These are phyloP conservation scores for Lagopus leucura DNA, from an alignment of 2,113 vertebrate species.

Conservation along the genomic window DNA sequence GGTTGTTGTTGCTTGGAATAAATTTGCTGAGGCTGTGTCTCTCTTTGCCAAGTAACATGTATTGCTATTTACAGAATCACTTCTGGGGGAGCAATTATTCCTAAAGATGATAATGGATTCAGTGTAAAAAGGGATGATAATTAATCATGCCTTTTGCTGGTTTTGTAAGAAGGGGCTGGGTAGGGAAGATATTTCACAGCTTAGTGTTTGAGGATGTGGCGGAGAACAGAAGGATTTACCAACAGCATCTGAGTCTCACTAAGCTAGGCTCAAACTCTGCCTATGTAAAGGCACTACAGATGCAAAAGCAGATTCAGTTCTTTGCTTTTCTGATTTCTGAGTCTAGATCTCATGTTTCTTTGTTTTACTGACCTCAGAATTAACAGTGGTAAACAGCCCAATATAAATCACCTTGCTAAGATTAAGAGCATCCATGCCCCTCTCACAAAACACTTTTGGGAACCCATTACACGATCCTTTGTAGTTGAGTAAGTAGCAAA, in stretches of 20 bases:
- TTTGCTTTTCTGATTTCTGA: neutral
- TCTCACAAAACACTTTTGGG: neutral
- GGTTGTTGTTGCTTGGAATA: neutral
- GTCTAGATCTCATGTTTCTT: neutral
- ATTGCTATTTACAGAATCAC: neutral
- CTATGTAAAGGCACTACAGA: neutral
- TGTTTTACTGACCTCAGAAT: constrained; percentile 1
- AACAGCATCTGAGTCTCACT: neutral
- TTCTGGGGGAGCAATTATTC: constrained; percentile 17
- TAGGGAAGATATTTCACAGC: neutral
- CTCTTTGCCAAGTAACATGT: neutral
- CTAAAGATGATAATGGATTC: neutral
- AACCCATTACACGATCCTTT: neutral
- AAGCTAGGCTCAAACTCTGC: neutral
- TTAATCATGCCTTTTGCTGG: neutral
- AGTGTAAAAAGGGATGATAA: neutral
- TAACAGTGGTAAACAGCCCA: neutral
- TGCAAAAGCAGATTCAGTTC: neutral
- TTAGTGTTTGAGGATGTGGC: neutral
- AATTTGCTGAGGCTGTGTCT: neutral
- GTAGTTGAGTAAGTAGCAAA: neutral
- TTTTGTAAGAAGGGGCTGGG: neutral
- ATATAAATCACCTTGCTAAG: neutral
- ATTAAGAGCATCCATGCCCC: neutral
- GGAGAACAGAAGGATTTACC: neutral